Evolutionary conservation across 2,113 vertebrate species (phyloP), one percentile per base, ranked within the genome.

Genomic region (Alouatta palliata): DNA sequence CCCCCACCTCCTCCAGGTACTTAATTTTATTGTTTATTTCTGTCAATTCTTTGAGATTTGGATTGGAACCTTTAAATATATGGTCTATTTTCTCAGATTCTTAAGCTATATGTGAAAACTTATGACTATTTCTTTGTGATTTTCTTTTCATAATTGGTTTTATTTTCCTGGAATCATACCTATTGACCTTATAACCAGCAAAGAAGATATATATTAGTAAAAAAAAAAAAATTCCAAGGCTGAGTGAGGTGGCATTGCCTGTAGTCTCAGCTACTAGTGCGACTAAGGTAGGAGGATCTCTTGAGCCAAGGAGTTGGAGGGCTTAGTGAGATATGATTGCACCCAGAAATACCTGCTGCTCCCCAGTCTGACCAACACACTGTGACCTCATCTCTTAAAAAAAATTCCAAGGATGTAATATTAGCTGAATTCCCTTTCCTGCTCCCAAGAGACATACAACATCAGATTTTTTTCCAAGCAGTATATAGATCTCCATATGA

Each of bases 111-210:
- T 27, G n/a, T 86, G 30, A 95, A 89, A 87, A 61, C 7, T 40
- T 87, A 16, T 1, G 79, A 87, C 43, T 77, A 80, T 91, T 89
- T 90, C 68, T 52, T 49, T 56, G 27, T 45, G 70, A 56, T 75
- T 91, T 52, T 81, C 40, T 68, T 93, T 93, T 95, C 27, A 21
- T 32, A 40, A 37, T 17, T 93, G 25, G 37, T 61, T 96, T 77
- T 85, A 6, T 58, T 40, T 45, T 52, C n/a, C 64, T 75, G 16
- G 23, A 87, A 21, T 73, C 12, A 6, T 84, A 79, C 30, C 64
- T 45, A 37, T 10, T 64, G 37, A 27, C 6, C 4, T 82, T 40
- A 64, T 58, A 49, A 71, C 66, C 88, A 64, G 43, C 58, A 92
- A 92, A 56, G 23, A 47, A 89, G 32, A 83, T 45, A 14, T 12